Evolutionary conservation across 2,888 invertebrate species (phyloP), one percentile per base, ranked within the genome.

Genomic region (Chironomus riparius): DNA sequence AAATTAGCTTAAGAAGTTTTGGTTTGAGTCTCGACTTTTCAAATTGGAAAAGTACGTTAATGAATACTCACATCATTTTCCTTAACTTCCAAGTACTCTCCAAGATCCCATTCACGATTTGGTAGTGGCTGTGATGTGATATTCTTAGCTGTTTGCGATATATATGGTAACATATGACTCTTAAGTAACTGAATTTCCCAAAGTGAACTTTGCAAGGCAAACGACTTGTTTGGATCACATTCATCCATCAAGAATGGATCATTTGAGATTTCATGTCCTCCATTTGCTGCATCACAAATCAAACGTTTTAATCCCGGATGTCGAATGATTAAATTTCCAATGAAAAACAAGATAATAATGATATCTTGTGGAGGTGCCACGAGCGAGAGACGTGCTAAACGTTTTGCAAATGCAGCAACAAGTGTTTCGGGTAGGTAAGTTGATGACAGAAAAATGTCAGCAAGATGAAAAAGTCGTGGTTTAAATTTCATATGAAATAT

Each of bases 341-440:
- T 89, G 79, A 98, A 92, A 79, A 91, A 88, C 80, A 95, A 86
- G 78, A 96, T 88, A 13, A 91, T 89, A 5, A 89, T 85, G 68
- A 92, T 89, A 82, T 94, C 92, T 78, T 91, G 91, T 0, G 94
- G 89, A 3, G 94, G 92, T 4, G 97, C 95, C n/a, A 24, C 13
- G 24, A 91, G 87, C 76, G 98, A 90, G 77, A 98, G 86, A 4
- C 97, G 88, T 0, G 95, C 90, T 78, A 97, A 83, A 61, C 94
- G 90, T 85, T 98, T 98, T 2, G 91, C 91, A 83, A 98, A 98
- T 2, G 97, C 95, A 0, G 97, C 97, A 6, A 97, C 94, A 79
- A 98, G 83, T 78, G 91, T 89, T 80, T 95, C 94, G 0, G 98
- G 95, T 78, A 98, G 86, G 86, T 98, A 96, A 0, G 95, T 94